These are phyloP conservation scores for Ameiurus melas DNA, from an alignment of 2,113 vertebrate species.

Conservation along the genomic window DNA sequence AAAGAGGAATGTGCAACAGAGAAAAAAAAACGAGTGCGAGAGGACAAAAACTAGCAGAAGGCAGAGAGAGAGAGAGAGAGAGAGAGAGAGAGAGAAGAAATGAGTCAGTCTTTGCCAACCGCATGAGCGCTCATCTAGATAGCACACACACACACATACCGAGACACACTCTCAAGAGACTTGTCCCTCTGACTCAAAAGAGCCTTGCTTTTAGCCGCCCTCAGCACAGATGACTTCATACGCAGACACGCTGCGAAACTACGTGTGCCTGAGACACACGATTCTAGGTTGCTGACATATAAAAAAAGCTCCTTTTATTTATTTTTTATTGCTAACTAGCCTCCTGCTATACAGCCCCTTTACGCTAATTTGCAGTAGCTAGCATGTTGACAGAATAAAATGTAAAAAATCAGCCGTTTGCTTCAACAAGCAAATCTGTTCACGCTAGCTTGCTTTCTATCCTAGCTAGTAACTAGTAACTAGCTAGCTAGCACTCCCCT, in stretches of 20 bases:
- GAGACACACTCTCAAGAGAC: not conserved
- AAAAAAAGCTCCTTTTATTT: not conserved
- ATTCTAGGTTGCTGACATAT: not conserved
- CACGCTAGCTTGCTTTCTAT: not conserved
- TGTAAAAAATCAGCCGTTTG: not conserved
- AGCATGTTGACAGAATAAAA: not conserved
- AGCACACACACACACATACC: slow-evolving; percentile 41
- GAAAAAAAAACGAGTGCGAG: slow-evolving; percentile 1
- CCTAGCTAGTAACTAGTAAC: not conserved
- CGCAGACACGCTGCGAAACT: not conserved
- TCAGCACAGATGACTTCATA: slow-evolving; percentile 45
- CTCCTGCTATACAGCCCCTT: not conserved
- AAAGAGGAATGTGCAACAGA: slow-evolving; percentile 6
- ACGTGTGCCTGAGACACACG: not conserved
- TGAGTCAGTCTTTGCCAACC: slow-evolving; percentile 47
- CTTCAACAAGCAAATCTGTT: not conserved
- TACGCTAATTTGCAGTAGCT: not conserved
- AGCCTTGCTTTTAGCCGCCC: slow-evolving; percentile 15
- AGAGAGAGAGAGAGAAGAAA: slow-evolving; percentile 30
- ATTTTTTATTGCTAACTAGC: not conserved
- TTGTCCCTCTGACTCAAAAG: slow-evolving; percentile 36
- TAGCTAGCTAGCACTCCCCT: not conserved
- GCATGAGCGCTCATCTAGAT: slow-evolving; percentile 54
- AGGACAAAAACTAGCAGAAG: slow-evolving; percentile 18
- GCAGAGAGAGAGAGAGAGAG: slow-evolving; percentile 38